Conservation (phyloP, 2,888 invertebrate species). For the Tachina grossa region DNA sequence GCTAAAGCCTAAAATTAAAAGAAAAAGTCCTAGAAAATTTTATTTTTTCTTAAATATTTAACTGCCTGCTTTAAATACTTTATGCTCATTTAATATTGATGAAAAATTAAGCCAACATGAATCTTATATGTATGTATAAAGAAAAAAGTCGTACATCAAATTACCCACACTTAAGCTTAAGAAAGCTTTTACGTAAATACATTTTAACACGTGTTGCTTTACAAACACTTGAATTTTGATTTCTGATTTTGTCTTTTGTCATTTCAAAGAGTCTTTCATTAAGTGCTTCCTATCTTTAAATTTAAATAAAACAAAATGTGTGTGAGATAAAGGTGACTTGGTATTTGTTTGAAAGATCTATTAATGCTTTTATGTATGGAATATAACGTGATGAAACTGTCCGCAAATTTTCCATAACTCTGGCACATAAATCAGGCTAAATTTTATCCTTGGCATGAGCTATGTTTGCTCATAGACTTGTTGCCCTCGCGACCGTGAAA, state of each 20-base stretch:
- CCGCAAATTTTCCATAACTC: too few relatives aligned
- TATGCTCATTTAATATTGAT: slow-evolving; percentile 1
- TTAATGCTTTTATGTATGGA: too few relatives aligned
- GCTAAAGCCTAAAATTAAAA: not conserved
- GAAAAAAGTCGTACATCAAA: not conserved
- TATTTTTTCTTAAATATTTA: not conserved
- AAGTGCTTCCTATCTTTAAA: too few relatives aligned
- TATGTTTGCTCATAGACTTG: too few relatives aligned
- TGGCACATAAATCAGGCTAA: too few relatives aligned
- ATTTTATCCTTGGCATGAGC: too few relatives aligned
- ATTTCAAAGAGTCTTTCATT: not conserved
- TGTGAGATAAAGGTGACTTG: too few relatives aligned
- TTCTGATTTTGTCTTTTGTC: not conserved
- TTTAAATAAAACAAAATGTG: too few relatives aligned
- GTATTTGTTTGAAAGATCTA: too few relatives aligned
- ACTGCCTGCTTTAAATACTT: not conserved
- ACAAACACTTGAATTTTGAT: not conserved
- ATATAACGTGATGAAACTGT: too few relatives aligned
- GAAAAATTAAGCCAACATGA: not conserved
- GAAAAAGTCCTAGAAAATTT: not conserved
- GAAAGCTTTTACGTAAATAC: slow-evolving; percentile 1
- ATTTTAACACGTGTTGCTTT: not conserved
- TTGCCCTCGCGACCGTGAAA: too few relatives aligned
- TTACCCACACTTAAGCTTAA: not conserved
- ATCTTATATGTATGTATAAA: not conserved